A percentile compares a stretch with the other conserved stretches of the same genome.
phyloP scores from a whole-genome alignment of 1,140 invertebrate species.

The Protaetia brevitarsis region DNA sequence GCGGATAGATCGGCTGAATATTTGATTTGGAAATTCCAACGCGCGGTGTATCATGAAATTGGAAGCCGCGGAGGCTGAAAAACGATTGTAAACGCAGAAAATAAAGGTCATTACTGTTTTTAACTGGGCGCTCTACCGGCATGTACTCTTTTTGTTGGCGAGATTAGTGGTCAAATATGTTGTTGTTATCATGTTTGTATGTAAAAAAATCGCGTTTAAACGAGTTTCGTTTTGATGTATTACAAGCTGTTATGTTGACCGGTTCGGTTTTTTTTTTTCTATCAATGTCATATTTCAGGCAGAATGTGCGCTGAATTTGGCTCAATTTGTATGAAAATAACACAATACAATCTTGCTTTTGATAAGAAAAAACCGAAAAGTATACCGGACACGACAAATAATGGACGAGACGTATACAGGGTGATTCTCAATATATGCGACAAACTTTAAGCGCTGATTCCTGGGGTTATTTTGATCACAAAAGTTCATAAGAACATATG shows the following conservation, averaged over 20 bases:
- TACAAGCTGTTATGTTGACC: neutral
- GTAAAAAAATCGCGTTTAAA: neutral
- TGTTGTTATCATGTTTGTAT: neutral
- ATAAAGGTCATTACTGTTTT: neutral
- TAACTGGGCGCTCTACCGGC: neutral
- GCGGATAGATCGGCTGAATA: conserved; percentile 20
- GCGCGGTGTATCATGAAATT: neutral
- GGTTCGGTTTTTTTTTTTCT: neutral
- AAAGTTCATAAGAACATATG: too few relatives aligned
- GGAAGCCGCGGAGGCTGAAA: neutral
- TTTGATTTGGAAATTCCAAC: conserved; percentile 26
- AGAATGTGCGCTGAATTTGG: neutral
- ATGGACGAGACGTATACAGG: too few relatives aligned
- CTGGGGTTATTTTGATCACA: too few relatives aligned
- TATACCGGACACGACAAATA: too few relatives aligned
- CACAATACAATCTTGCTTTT: too few relatives aligned
- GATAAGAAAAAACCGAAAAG: too few relatives aligned
- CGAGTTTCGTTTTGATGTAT: neutral
- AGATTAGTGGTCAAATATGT: neutral
- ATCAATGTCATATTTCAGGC: too few relatives aligned
- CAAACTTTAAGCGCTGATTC: too few relatives aligned
- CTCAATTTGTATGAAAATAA: neutral
- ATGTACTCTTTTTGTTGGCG: neutral
- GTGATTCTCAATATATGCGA: too few relatives aligned
- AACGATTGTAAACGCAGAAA: neutral